Base-by-base conservation (phyloP, 2,888 invertebrate genomes). In the Chrysolina haemoptera region DNA sequence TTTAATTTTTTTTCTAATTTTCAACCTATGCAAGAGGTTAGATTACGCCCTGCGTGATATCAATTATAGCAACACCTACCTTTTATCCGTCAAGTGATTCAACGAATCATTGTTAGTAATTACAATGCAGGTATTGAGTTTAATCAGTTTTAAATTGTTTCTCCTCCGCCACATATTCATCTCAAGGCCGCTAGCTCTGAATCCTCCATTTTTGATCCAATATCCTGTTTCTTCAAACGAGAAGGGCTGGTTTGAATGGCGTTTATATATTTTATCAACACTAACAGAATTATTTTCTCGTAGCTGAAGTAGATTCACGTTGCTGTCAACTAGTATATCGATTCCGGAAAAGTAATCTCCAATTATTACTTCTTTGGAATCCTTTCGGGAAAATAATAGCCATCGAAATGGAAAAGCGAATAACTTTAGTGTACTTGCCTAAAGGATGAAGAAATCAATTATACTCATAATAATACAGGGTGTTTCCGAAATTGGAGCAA, bases 71-170 rank as follows among this genome's bases (percentile, higher is more conserved):
- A 35, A 35, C 35, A 41, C 16, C 12, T 8, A 91, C 92, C 89
- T 87, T 86, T 90, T 90, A 86, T 93, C 92, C 9, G 88, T 87
- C 71, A 93, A 87, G 86, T 93, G 92, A 76, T 90, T 88, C 16
- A 90, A 86, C 66, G 91, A 90, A 78, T 91, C 90, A 76, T 90
- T 90, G 79, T 92, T 89, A 3, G 92, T 92, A 0, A 92, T 85
- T 9, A 93, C 92, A 73, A 91, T 89, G 75, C 90, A 90, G 40
- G 91, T 89, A 62, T 88, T 89, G 22, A 93, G 87, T 79, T 86
- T 85, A 48, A 86, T 87, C 62, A 88, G 86, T 43, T 87, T 80
- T 41, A 92, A 86, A 85, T 92, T 85, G 20, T 86, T 83, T 79
- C 92, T 86, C 71, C 90, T 84, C 74, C 87, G 81, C 8, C 89